Conservation (phyloP, 2,888 invertebrate genomes). For the Epistrophe eligans region DNA sequence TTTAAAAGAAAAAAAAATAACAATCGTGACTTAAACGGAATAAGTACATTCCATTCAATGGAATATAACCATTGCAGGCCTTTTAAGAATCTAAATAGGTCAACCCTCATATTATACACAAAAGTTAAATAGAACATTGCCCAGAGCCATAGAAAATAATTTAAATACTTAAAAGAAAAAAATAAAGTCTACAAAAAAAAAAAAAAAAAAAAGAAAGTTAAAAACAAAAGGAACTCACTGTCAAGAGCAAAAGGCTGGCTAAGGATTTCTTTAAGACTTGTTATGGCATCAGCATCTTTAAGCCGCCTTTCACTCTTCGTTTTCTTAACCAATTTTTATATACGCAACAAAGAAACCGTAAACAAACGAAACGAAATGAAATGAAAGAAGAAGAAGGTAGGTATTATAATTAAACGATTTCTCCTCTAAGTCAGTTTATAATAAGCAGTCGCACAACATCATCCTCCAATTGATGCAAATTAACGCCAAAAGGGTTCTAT, state of each 20-base stretch:
- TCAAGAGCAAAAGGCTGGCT: constrained; percentile 16
- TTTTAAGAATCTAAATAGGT: neutral
- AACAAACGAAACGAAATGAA: neutral
- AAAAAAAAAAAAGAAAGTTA: neutral
- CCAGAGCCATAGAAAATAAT: neutral
- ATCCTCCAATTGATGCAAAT: constrained; percentile 26
- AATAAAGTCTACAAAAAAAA: neutral
- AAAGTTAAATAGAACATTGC: neutral
- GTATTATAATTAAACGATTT: constrained; percentile 34
- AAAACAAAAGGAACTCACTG: neutral
- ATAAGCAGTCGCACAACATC: neutral
- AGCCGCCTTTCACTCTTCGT: constrained; percentile 4
- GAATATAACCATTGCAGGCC: neutral
- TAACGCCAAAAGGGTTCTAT: constrained; percentile 50
- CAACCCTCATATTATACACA: neutral
- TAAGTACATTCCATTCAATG: neutral
- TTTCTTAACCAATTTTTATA: neutral
- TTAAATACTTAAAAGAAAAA: neutral
- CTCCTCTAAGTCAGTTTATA: neutral
- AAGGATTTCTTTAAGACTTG: constrained; percentile 6
- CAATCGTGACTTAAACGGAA: neutral
- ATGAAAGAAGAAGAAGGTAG: neutral
- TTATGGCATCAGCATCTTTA: neutral
- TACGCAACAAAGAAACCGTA: constrained; percentile 5
- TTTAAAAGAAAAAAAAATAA: neutral